Percentiles rank a stretch among this genome's conserved stretches.
Conservation (phyloP, 2,113 vertebrate species). For the Xenus cinereus region DNA sequence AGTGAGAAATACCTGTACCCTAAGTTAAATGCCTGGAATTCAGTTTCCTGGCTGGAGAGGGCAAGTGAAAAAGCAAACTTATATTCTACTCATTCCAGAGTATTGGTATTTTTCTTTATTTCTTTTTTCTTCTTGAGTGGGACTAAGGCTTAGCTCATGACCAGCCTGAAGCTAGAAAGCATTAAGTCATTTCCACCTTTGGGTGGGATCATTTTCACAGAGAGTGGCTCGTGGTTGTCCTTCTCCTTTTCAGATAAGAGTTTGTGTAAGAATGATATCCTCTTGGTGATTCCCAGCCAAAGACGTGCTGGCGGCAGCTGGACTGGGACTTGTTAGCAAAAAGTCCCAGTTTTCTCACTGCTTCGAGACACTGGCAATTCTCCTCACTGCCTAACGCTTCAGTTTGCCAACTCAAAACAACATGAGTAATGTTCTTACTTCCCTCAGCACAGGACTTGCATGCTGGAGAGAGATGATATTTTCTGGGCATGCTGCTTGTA, state of each 20-base stretch:
- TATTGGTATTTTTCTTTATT: not conserved
- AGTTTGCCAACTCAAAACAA: not conserved
- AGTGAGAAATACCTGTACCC: not conserved
- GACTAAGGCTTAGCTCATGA: not conserved
- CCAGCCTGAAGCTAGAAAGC: not conserved
- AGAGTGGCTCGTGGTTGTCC: not conserved
- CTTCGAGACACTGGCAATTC: not conserved
- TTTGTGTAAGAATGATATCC: not conserved
- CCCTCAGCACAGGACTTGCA: not conserved
- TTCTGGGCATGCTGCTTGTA: not conserved
- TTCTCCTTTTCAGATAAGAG: not conserved
- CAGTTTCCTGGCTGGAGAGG: not conserved
- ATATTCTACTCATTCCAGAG: not conserved
- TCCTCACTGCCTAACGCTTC: not conserved
- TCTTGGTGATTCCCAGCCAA: not conserved
- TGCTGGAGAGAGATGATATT: not conserved
- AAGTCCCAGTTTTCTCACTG: not conserved
- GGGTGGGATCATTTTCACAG: not conserved
- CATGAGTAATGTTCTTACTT: not conserved
- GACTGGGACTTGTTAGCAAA: not conserved
- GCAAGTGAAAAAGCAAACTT: not conserved
- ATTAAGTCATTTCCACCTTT: conserved; percentile 36
- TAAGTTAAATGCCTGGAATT: not conserved
- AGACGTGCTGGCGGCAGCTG: not conserved
- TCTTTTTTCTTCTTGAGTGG: not conserved